Evolutionary conservation across 2,797 vertebrate species (phyloP), one percentile per base, ranked within the genome.

Genomic region (Coregonus suidteri): DNA sequence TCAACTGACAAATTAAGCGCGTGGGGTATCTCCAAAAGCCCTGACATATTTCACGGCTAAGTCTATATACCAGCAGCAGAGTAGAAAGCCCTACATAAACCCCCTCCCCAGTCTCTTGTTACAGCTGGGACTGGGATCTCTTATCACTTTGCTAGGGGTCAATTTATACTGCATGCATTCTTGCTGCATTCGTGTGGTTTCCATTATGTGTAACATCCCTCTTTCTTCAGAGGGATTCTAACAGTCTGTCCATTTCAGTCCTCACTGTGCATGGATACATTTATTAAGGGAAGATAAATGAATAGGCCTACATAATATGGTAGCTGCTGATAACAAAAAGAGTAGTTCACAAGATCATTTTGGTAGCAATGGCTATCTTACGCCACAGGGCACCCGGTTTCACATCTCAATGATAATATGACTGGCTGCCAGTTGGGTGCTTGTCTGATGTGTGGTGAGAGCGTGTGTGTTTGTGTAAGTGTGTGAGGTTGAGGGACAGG

Each of bases 81-180:
- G 80, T 73, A 54, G 16, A 76, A 82, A 71, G 47, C 65, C 16
- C 13, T 47, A 59, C 56, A 47, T n/a, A 1, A 53, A 78, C 67
- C 14, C 41, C 54, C 6, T 4, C 20, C 67, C 59, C 41, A 75
- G 84, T 92, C 88, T 93, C 89, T 89, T 82, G 87, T 93, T 92
- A 92, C 89, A 88, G 85, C 85, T 65, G 68, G 79, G 79, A 88
- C 85, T 69, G 4, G 79, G 81, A 87, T 82, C 84, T 86, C 90
- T 90, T 89, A 92, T 92, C 89, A 90, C 79, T 74, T 80, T 78
- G 75, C 84, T 69, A 77, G 72, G 81, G 82, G 83, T 90, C 85
- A 87, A 84, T 88, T 91, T 87, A 87, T 88, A 87, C 77, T 82
- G 82, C 88, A 84, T 84, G 85, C 83, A 84, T 91, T 91, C 86